Evolutionary conservation across 37 sponge, comb jelly and placozoan genomes (phyloP).

Genomic region (Sycon ciliatum): DNA sequence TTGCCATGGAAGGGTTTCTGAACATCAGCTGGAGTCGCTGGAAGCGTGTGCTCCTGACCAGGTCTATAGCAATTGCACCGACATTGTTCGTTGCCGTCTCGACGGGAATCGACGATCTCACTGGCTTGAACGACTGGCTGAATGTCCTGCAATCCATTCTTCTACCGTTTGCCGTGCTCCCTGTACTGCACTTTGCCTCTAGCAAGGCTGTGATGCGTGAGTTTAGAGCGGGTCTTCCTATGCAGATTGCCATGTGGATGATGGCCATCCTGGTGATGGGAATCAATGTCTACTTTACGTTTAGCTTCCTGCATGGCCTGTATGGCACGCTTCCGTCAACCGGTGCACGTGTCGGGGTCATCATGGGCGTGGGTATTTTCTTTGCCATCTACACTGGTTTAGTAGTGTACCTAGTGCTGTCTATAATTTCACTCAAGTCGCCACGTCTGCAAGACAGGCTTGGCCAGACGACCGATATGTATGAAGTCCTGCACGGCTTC

Average conservation of each 20-base stretch:
- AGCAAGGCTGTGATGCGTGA: slow-evolving; percentile 52
- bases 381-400: neutral
- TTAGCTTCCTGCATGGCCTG: neutral
- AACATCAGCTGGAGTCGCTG: slow-evolving; percentile 78
- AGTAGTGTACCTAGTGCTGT: no score
- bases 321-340: slow-evolving; percentile 2
- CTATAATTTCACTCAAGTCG: no score
- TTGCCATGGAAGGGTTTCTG: slow-evolving; percentile 95
- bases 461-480: no score
- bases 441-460: no score
- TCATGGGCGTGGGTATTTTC: neutral
- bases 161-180: slow-evolving; percentile 75
- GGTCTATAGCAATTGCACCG: slow-evolving; percentile 73
- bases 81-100: slow-evolving; percentile 61
- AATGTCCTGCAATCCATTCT: slow-evolving; percentile 83
- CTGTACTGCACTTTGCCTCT: slow-evolving; percentile 70
- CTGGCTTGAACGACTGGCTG: slow-evolving; percentile 61
- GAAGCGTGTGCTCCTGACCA: slow-evolving; percentile 81
- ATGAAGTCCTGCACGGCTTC: no score
- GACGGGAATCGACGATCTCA: slow-evolving; percentile 47
- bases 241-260: slow-evolving; percentile 38
- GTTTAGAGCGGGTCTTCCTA: slow-evolving; percentile 49
- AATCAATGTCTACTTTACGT: slow-evolving; percentile 58
- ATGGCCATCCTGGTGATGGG: slow-evolving; percentile 47
- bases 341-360: slow-evolving; percentile 5